Evolutionary conservation across 1,140 invertebrate species (phyloP).

Genomic region (Drosophila takahashii): DNA sequence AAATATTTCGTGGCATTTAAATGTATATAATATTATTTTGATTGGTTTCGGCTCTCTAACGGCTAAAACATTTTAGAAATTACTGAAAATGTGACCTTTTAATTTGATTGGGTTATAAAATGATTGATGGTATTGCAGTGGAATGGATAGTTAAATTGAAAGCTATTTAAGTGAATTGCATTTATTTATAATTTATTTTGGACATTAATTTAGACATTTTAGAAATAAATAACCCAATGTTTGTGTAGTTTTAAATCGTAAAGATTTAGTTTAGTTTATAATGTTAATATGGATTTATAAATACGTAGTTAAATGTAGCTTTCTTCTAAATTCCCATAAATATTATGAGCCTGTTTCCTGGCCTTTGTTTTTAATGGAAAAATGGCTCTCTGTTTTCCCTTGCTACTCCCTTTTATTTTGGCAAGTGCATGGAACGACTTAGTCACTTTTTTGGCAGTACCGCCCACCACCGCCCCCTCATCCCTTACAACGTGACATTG

Average conservation of each 20-base stretch:
- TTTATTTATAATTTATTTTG: not conserved
- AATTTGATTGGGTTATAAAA: too few relatives aligned
- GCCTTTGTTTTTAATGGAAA: constrained; percentile 7
- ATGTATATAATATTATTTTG: not conserved
- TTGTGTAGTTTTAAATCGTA: too few relatives aligned
- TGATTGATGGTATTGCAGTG: too few relatives aligned
- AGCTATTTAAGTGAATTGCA: too few relatives aligned
- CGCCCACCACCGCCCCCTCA: not conserved
- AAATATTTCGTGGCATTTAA: not conserved
- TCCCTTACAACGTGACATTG: constrained; percentile 57
- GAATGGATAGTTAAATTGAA: not conserved
- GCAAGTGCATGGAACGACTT: constrained; percentile 50
- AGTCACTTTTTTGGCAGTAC: constrained; percentile 29
- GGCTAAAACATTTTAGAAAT: too few relatives aligned
- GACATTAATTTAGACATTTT: too few relatives aligned
- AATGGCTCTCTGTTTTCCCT: constrained; percentile 4
- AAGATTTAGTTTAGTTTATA: too few relatives aligned
- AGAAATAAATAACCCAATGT: too few relatives aligned
- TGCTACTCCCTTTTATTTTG: constrained; percentile 21
- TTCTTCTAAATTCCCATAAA: not conserved
- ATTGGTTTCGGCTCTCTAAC: not conserved
- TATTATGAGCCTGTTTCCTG: not conserved
- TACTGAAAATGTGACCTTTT: too few relatives aligned
- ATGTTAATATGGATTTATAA: too few relatives aligned
- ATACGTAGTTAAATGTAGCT: not conserved